Evolutionary conservation across 2,888 invertebrate species (phyloP).

Genomic region (Macaria notata): DNA sequence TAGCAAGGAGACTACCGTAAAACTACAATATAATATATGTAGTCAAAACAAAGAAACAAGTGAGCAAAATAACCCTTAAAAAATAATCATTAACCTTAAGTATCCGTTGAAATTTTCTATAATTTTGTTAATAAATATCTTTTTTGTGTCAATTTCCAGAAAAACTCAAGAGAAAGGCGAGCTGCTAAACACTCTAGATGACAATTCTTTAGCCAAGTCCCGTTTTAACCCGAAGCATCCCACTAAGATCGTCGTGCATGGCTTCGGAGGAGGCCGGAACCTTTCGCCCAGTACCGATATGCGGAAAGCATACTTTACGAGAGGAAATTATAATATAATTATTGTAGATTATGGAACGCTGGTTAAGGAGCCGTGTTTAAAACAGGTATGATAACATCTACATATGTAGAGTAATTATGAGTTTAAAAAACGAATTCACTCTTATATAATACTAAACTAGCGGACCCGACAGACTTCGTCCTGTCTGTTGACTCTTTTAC

Average conservation of each 20-base stretch:
- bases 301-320: conserved; percentile 90
- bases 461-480: too few relatives aligned
- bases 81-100: too few relatives aligned
- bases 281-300: conserved; percentile 92
- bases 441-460: too few relatives aligned
- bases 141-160: conserved; percentile 61
- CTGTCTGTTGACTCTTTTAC: too few relatives aligned
- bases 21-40: too few relatives aligned
- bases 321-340: conserved; percentile 92
- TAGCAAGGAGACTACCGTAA: too few relatives aligned
- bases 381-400: conserved; percentile 78
- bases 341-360: conserved; percentile 92
- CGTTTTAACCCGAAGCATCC: conserved; percentile 90
- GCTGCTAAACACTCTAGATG: conserved; percentile 86
- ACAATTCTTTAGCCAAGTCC: conserved; percentile 87
- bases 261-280: conserved; percentile 93
- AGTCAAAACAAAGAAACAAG: too few relatives aligned
- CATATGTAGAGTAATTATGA: too few relatives aligned
- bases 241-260: conserved; percentile 95
- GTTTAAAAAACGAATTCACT: too few relatives aligned
- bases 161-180: conserved; percentile 89
- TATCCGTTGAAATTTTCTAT: too few relatives aligned
- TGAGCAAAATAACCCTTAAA: too few relatives aligned
- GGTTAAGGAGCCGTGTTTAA: conserved; percentile 91
- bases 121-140: too few relatives aligned